Evolutionary conservation across 2,113 vertebrate species (phyloP).

Genomic region (Fulmarus glacialis): DNA sequence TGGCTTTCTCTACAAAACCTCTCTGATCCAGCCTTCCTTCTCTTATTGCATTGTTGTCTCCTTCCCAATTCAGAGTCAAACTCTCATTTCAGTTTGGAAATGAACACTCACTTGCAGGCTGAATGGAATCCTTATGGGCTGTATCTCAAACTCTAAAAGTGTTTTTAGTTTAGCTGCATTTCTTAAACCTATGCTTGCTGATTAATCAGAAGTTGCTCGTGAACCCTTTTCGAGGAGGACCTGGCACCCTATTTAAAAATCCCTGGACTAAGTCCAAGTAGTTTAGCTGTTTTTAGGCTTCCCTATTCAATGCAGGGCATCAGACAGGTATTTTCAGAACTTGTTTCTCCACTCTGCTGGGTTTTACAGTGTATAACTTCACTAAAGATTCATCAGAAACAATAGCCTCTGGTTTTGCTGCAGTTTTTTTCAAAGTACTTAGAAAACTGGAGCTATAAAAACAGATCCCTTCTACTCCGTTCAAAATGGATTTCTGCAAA

Average conservation of each 20-base stretch:
- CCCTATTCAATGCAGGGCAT: neutral
- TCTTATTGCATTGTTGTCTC: neutral
- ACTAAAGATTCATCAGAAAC: neutral
- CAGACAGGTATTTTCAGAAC: conserved; percentile 33
- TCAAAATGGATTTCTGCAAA: neutral
- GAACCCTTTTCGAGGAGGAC: neutral
- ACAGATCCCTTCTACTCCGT: neutral
- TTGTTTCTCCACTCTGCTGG: conserved; percentile 12
- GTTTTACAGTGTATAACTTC: neutral
- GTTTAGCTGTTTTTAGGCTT: conserved; percentile 1
- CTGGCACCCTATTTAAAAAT: conserved; percentile 1
- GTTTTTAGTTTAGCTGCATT: conserved; percentile 12
- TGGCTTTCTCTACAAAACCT: neutral
- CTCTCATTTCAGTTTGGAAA: conserved; percentile 15
- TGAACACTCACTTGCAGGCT: neutral
- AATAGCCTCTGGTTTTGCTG: neutral
- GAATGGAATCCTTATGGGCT: conserved; percentile 45
- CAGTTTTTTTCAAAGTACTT: neutral
- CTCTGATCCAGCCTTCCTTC: conserved; percentile 17
- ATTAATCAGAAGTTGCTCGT: conserved; percentile 3
- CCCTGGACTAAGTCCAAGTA: neutral
- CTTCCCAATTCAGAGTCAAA: neutral
- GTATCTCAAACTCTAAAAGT: neutral
- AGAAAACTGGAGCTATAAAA: neutral
- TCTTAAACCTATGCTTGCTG: neutral